A percentile compares a stretch with the other conserved stretches of the same genome.
These are phyloP conservation scores for Sycophila texana DNA, from an alignment of 2,888 invertebrate species.

Conservation along the genomic window DNA sequence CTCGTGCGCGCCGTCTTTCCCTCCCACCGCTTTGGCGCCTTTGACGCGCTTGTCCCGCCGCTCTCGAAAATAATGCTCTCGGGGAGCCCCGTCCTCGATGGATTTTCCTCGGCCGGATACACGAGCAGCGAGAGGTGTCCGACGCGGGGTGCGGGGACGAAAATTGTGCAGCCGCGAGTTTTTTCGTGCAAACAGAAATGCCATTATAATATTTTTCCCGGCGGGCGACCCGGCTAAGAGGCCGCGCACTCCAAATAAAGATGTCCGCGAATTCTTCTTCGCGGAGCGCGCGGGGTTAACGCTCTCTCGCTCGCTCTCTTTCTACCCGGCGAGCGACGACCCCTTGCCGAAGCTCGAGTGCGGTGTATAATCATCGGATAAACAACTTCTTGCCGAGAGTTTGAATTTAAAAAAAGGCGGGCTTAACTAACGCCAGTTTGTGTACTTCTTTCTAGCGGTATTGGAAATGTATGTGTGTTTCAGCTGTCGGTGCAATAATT, in stretches of 20 bases:
- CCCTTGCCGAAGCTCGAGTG: slow-evolving; percentile 29
- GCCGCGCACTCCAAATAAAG: slow-evolving; percentile 26
- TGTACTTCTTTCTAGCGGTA: no score
- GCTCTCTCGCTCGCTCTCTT: slow-evolving; percentile 27
- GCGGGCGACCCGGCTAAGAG: neutral
- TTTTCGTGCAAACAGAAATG: slow-evolving; percentile 23
- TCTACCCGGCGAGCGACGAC: slow-evolving; percentile 49
- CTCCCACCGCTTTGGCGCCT: neutral
- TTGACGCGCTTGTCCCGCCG: neutral
- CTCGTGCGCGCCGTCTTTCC: neutral
- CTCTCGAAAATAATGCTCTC: neutral
- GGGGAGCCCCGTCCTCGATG: neutral
- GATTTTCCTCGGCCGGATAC: neutral
- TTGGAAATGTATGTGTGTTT: no score
- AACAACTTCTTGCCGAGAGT: neutral
- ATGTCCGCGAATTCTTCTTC: slow-evolving; percentile 25
- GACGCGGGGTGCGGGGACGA: neutral
- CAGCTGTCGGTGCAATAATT: no score
- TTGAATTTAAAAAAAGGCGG: no score
- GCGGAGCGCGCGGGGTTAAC: slow-evolving; percentile 39
- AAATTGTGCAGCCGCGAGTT: neutral
- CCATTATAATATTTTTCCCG: slow-evolving; percentile 24
- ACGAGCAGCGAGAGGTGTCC: neutral
- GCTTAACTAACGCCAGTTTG: no score
- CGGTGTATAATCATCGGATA: neutral